These are phyloP conservation scores for Amphipoea oculea DNA, from an alignment of 2,888 invertebrate species.

Conservation along the genomic window DNA sequence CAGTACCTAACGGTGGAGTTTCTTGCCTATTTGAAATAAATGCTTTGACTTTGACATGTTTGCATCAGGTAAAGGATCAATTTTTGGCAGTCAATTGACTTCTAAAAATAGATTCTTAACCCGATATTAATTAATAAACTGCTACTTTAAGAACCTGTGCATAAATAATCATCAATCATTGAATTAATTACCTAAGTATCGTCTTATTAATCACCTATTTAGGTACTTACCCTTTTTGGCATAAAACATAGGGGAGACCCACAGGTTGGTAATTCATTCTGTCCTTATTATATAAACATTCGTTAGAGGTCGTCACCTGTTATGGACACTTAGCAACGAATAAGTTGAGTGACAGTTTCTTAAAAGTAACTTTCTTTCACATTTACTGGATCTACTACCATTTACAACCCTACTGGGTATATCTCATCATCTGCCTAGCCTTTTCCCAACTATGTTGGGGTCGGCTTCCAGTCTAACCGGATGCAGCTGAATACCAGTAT, in stretches of 20 bases:
- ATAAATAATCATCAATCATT: background rate
- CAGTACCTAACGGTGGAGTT: too few species aligned
- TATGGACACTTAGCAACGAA: background rate
- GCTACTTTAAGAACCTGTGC: background rate
- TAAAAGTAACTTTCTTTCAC: background rate
- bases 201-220: background rate
- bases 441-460: too few species aligned
- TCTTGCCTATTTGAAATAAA: too few species aligned
- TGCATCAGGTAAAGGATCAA: background rate
- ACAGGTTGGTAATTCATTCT: constrained; percentile 16
- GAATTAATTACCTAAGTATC: too few species aligned
- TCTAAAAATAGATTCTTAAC: background rate
- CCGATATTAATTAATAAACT: background rate
- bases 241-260: background rate
- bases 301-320: constrained; percentile 24
- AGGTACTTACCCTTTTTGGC: background rate
- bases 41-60: too few species aligned
- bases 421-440: too few species aligned
- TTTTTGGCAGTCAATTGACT: background rate
- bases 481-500: too few species aligned
- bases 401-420: background rate
- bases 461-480: too few species aligned
- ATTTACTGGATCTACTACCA: background rate
- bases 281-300: constrained; percentile 13
- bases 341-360: background rate